A percentile compares a stretch with the other conserved stretches of the same genome.
Conservation (phyloP, 2,888 invertebrate species). For the Cordylochernes scorpioides region DNA sequence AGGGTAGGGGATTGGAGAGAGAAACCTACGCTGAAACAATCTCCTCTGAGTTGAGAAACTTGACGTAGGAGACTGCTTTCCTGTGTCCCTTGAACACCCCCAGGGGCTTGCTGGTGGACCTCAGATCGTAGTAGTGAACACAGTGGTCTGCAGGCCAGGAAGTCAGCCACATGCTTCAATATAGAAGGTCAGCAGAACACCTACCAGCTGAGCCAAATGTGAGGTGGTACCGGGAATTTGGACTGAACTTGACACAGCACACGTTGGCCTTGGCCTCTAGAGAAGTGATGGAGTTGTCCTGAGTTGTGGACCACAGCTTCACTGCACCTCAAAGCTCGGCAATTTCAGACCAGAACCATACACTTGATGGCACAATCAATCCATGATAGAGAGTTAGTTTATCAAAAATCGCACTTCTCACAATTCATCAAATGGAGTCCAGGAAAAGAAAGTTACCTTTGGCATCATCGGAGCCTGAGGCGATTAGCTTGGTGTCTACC, state of each 20-base stretch:
- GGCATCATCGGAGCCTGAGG: slow-evolving; percentile 74
- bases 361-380: background rate
- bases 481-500: slow-evolving; percentile 60
- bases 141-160: slow-evolving; percentile 40
- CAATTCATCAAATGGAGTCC: background rate
- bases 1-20: background rate
- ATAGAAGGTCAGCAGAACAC: slow-evolving; percentile 1
- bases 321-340: slow-evolving; percentile 26
- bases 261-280: slow-evolving; percentile 80
- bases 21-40: slow-evolving; percentile 46
- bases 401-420: background rate
- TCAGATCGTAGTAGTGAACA: slow-evolving; percentile 77
- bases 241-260: slow-evolving; percentile 76
- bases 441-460: slow-evolving; percentile 24
- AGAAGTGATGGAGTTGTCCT: slow-evolving; percentile 56
- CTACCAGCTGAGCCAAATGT: slow-evolving; percentile 67
- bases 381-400: background rate
- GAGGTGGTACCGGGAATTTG: slow-evolving; percentile 52
- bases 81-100: slow-evolving; percentile 62
- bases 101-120: slow-evolving; percentile 51
- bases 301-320: slow-evolving; percentile 69
- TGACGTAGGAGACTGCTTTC: slow-evolving; percentile 80
- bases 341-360: background rate
- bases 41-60: slow-evolving; percentile 55
- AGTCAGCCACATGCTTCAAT: slow-evolving; percentile 1